These are phyloP conservation scores for Clanis bilineata DNA, from an alignment of 2,888 invertebrate species.

Conservation along the genomic window DNA sequence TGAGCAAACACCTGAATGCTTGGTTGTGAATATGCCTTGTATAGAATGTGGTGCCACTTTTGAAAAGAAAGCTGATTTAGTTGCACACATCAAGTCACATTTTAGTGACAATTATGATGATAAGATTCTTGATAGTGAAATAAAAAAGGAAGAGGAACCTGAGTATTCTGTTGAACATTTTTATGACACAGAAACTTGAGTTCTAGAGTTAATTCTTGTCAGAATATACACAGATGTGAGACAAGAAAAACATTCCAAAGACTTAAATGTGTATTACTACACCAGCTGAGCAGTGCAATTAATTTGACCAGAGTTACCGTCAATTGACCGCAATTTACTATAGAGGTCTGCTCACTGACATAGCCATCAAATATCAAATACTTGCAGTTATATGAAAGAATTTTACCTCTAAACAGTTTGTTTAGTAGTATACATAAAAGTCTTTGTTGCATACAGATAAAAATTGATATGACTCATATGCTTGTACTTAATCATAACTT, in stretches of 20 bases:
- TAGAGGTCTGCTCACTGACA: no score
- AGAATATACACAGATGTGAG: neutral
- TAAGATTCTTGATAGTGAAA: slow-evolving; percentile 56
- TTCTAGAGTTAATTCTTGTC: slow-evolving; percentile 21
- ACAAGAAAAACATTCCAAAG: neutral
- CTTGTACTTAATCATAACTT: slow-evolving; percentile 5
- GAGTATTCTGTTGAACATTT: slow-evolving; percentile 65
- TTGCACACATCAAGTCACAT: slow-evolving; percentile 83
- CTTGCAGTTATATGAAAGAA: no score
- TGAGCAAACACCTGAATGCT: slow-evolving; percentile 84
- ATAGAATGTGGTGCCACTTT: slow-evolving; percentile 84
- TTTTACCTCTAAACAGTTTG: no score
- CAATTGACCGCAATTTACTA: no score
- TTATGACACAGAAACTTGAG: slow-evolving; percentile 71
- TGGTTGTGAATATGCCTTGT: slow-evolving; percentile 83
- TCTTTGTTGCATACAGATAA: no score
- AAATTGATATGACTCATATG: neutral
- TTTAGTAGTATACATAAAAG: no score
- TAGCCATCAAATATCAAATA: no score
- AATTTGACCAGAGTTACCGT: no score
- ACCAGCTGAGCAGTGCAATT: no score
- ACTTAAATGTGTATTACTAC: no score
- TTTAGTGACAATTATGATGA: slow-evolving; percentile 75
- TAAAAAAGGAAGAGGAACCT: slow-evolving; percentile 67
- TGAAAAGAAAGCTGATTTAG: slow-evolving; percentile 81